A percentile compares a stretch with the other conserved stretches of the same genome.
phyloP scores from a whole-genome alignment of 2,797 vertebrate genomes.

The Taeniopygia guttata region DNA sequence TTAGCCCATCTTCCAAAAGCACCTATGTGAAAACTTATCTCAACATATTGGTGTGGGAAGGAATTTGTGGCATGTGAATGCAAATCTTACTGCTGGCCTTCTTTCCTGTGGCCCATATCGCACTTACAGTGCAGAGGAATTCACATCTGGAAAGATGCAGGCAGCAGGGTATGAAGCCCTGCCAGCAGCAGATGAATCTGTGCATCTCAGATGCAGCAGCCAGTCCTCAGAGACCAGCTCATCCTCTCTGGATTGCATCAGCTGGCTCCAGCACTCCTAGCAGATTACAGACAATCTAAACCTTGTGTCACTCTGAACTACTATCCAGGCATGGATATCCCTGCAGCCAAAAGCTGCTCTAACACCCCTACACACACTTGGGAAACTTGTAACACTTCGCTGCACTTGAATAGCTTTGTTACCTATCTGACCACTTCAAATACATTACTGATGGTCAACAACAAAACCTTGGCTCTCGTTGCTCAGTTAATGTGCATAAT shows the following conservation, averaged over 20 bases:
- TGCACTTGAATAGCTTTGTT: not conserved
- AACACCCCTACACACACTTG: not conserved
- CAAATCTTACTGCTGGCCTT: slow-evolving; percentile 22
- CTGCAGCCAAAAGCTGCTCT: not conserved
- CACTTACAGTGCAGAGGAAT: slow-evolving; percentile 33
- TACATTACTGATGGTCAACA: not conserved
- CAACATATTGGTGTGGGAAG: slow-evolving; percentile 7
- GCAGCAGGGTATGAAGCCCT: slow-evolving; percentile 33
- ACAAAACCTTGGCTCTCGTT: not conserved
- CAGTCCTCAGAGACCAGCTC: slow-evolving; percentile 6
- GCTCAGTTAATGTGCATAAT: not conserved
- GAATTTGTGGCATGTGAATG: slow-evolving; percentile 29
- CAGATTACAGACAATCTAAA: slow-evolving; percentile 47
- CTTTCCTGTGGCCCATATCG: slow-evolving; percentile 27
- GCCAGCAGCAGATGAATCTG: slow-evolving; percentile 40
- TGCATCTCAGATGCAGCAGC: not conserved
- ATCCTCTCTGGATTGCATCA: slow-evolving; percentile 51
- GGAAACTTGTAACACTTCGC: not conserved
- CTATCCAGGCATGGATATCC: not conserved
- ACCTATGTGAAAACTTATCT: not conserved
- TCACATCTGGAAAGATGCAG: slow-evolving; percentile 60
- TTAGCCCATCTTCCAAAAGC: not conserved
- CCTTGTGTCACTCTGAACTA: slow-evolving; percentile 26
- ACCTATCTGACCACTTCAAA: not conserved
- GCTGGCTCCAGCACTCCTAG: slow-evolving; percentile 46